Base-by-base conservation (phyloP, 2,888 invertebrate genomes). In the Oegoconia quadripuncta region DNA sequence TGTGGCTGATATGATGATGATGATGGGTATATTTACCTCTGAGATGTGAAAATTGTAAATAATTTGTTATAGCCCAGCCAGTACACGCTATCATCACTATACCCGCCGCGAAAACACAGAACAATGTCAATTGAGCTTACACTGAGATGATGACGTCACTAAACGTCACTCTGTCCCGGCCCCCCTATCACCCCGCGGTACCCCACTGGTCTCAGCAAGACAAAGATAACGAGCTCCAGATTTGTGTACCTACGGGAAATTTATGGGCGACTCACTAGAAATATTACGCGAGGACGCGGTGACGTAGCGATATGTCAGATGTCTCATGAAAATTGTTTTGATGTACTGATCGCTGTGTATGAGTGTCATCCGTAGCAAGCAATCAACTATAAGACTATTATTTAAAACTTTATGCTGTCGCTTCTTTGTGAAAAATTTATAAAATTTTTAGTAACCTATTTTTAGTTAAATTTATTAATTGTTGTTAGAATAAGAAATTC, bases 61-160 rank as follows among this genome's bases (percentile, higher is more conserved):
- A n/a, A n/a, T n/a, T n/a, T n/a, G n/a, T n/a, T n/a, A n/a, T n/a
- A n/a, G n/a, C n/a, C n/a, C 13, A 22, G 32, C 39, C 51, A 49
- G 41, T 46, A 13, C 29, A 20, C 11, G n/a, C 11, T 2, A 25
- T 2, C 9, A n/a, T 9, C 15, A 44, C 39, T 39, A 35, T 34
- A 44, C 34, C 7, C 41, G 41, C 42, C 34, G 42, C 32, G 39
- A 35, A 46, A 40, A 56, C 57, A 48, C 59, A 48, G 55, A 71
- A 68, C 67, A 72, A 65, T 70, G 67, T 68, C 71, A 70, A 66
- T 70, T 54, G 62, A 63, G 58, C 52, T 60, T 58, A 59, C 60
- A 56, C 63, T 52, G 56, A 64, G 63, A 74, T 67, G 78, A 78
- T 75, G 79, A 79, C 74, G 71, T 77, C 72, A 72, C 65, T 60